Percentiles rank a stretch among this genome's conserved stretches.
These are phyloP conservation scores for Pollicipes pollicipes DNA, from an alignment of 1,140 invertebrate genomes.

Conservation along the genomic window DNA sequence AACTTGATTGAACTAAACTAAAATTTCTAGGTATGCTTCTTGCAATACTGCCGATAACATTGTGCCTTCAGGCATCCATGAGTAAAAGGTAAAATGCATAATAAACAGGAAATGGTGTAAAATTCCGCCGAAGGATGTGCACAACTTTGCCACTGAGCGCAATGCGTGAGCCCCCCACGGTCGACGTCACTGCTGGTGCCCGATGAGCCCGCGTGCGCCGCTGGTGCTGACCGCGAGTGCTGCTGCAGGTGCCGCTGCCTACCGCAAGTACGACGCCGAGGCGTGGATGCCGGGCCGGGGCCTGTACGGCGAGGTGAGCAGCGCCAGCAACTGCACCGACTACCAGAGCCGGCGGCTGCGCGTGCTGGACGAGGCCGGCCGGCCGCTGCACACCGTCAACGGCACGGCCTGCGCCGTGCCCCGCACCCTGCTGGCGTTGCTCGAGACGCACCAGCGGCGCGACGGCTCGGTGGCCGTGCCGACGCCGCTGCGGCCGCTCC, in stretches of 20 bases:
- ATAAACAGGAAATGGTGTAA: too few relatives aligned
- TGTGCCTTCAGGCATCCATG: too few relatives aligned
- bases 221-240: too few relatives aligned
- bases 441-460: slow-evolving; percentile 60
- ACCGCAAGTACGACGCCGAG: slow-evolving; percentile 90
- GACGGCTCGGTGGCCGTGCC: slow-evolving; percentile 33
- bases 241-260: slow-evolving; percentile 46
- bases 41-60: too few relatives aligned
- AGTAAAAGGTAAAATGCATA: too few relatives aligned
- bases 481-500: slow-evolving; percentile 9
- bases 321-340: slow-evolving; percentile 94
- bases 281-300: slow-evolving; percentile 82
- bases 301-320: slow-evolving; percentile 82
- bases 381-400: slow-evolving; percentile 69
- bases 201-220: too few relatives aligned
- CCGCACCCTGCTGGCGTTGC: slow-evolving; percentile 64
- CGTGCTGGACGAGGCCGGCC: slow-evolving; percentile 34
- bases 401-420: slow-evolving; percentile 91
- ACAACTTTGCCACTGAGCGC: too few relatives aligned
- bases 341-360: slow-evolving; percentile 74
- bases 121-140: too few relatives aligned
- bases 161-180: too few relatives aligned
- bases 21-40: too few relatives aligned
- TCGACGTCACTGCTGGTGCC: too few relatives aligned
- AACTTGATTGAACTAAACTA: too few relatives aligned